A percentile compares a stretch with the other conserved stretches of the same genome.
phyloP scores from a whole-genome alignment of 2,113 vertebrate species.

The Accipiter cooperii region DNA sequence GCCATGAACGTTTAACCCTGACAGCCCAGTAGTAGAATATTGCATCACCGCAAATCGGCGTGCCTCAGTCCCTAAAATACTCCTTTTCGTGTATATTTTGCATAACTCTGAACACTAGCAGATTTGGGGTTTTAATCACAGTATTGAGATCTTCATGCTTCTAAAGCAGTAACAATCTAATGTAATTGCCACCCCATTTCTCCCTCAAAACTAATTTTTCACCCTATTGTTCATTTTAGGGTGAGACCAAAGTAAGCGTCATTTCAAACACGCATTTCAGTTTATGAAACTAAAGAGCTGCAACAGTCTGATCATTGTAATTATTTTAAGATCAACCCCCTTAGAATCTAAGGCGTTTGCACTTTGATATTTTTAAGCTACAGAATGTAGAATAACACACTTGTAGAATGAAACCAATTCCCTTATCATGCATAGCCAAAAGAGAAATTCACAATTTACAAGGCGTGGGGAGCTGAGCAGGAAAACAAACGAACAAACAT shows the following conservation, averaged over 20 bases:
- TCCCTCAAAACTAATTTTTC: neutral
- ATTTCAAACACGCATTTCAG: neutral
- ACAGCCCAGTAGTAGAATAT: neutral
- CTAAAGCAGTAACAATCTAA: neutral
- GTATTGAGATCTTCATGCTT: neutral
- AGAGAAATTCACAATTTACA: slow-evolving; percentile 29
- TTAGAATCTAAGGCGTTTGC: neutral
- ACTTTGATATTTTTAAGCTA: neutral
- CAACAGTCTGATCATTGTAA: neutral
- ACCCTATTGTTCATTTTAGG: neutral
- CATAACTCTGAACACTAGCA: neutral
- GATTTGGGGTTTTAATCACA: neutral
- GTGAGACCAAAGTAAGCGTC: neutral
- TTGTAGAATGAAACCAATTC: neutral
- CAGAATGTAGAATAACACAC: neutral
- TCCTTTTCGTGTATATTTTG: neutral
- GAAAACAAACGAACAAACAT: slow-evolving; percentile 53
- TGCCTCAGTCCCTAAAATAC: neutral
- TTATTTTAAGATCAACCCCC: neutral
- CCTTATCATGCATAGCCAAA: neutral
- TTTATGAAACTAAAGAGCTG: neutral
- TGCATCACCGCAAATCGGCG: neutral
- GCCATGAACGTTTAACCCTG: neutral
- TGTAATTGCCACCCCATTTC: rapidly evolving
- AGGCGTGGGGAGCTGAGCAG: neutral